Evolutionary conservation across 2,797 vertebrate genomes (phyloP).

Genomic region (Acrossocheilus fasciatus): DNA sequence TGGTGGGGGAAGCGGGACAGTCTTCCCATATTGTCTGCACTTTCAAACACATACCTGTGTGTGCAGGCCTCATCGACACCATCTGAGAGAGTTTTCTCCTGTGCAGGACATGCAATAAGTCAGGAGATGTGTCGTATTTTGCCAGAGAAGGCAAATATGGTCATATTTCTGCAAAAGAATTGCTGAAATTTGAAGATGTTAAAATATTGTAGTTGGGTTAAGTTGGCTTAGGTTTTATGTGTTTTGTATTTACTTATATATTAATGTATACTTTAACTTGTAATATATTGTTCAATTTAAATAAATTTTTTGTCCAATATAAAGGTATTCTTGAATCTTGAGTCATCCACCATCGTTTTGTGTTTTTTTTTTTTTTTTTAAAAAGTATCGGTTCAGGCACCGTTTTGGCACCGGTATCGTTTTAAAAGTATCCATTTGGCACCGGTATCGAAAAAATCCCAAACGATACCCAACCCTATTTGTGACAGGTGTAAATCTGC

Average conservation of each 20-base stretch:
- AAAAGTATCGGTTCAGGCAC: no score
- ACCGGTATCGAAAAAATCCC: no score
- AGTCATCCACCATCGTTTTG: not conserved
- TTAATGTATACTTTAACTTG: not conserved
- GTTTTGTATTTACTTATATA: not conserved
- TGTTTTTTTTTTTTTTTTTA: not conserved
- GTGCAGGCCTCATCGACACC: not conserved
- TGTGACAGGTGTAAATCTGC: no score
- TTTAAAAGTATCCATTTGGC: no score
- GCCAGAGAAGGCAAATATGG: no score
- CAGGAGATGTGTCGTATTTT: no score
- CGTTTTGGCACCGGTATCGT: no score
- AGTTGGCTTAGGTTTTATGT: not conserved
- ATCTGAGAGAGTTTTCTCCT: no score
- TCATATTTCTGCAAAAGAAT: not conserved
- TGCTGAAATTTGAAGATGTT: not conserved
- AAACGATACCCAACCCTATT: no score
- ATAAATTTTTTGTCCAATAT: not conserved
- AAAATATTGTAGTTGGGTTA: not conserved
- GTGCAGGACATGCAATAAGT: no score
- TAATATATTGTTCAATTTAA: not conserved
- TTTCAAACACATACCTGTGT: constrained; percentile 10
- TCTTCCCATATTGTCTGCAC: not conserved
- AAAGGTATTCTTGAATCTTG: not conserved
- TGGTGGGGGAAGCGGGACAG: constrained; percentile 3